phyloP scores from a whole-genome alignment of 2,888 invertebrate species.

The Polyommatus iphigenia region DNA sequence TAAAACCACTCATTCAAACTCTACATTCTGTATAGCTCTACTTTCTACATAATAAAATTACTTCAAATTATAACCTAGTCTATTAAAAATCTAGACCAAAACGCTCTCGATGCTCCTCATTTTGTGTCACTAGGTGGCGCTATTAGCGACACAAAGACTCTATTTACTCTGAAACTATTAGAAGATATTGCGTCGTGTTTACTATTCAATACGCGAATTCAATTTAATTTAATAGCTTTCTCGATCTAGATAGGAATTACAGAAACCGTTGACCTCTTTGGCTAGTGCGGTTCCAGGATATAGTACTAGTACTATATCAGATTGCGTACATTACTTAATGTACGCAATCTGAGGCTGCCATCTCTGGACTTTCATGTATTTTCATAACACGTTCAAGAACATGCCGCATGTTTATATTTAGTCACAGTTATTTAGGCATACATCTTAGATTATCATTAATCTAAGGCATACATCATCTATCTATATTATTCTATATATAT shows the following conservation, averaged over 20 bases:
- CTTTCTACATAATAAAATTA: conserved; percentile 6
- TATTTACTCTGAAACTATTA: conserved; percentile 26
- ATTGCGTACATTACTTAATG: neutral
- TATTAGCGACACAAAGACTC: neutral
- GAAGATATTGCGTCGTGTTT: conserved; percentile 23
- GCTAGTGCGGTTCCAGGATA: conserved; percentile 11
- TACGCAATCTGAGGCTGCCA: neutral
- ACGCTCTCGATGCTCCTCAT: neutral
- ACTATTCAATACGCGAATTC: conserved; percentile 28
- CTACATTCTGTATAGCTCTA: neutral
- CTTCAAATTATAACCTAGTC: neutral
- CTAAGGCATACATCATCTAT: too few species aligned
- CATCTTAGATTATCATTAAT: too few species aligned
- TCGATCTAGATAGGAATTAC: conserved; percentile 30
- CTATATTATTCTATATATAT: too few species aligned
- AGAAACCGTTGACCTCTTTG: conserved; percentile 29
- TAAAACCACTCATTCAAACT: neutral
- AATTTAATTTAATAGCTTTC: conserved; percentile 31
- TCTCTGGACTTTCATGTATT: conserved; percentile 14
- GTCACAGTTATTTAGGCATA: too few species aligned
- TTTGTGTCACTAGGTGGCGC: conserved; percentile 8
- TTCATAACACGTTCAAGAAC: conserved; percentile 1
- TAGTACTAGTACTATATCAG: neutral
- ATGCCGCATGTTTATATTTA: neutral
- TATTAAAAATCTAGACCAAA: conserved; percentile 16